Evolutionary conservation across 1,140 invertebrate species (phyloP), one percentile per base, ranked within the genome.

Genomic region (Portunus trituberculatus): DNA sequence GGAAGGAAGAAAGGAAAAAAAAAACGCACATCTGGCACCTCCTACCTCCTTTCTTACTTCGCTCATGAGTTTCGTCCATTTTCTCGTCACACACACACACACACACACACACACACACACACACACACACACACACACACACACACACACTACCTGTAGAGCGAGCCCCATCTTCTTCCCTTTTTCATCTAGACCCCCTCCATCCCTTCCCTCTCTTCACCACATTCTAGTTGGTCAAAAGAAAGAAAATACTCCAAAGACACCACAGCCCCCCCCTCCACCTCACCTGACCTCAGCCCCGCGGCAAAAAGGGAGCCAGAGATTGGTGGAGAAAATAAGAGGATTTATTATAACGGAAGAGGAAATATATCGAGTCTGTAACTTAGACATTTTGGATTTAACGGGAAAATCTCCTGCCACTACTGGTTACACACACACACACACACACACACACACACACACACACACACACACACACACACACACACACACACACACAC

Each of bases 391-490:
- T 10, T 8, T 88, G 45, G 31, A 88, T 88, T 45, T 88, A 88
- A 12, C 14, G 12, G 29, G 29, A 59, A 20, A 59, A 12, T 59
- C 52, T 20, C 52, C 52, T 59, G 52, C 52, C 52, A 59, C 52
- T 14, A 59, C 52, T 20, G 16, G 52, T 59, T 20, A 59, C 52
- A 59, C 52, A 59, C 52, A 59, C 52, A 59, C 52, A 59, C 52
- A 91, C 52, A 91, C 89, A 91, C 45, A 89, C 45, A 89, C 45
- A 89, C 45, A 91, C 52, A 91, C 89, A 91, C 52, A 91, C 52
- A 91, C 89, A 91, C 52, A 91, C 52, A 91, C 52, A 91, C 52
- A 91, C 48, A 91, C 89, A 91, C 89, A 89, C 39, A 89, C 87
- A 89, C 39, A 45, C 48, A 91, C 48, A 91, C 48, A 52, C 6